phyloP scores from a whole-genome alignment of 2,113 vertebrate species.

The Myocastor coypus region DNA sequence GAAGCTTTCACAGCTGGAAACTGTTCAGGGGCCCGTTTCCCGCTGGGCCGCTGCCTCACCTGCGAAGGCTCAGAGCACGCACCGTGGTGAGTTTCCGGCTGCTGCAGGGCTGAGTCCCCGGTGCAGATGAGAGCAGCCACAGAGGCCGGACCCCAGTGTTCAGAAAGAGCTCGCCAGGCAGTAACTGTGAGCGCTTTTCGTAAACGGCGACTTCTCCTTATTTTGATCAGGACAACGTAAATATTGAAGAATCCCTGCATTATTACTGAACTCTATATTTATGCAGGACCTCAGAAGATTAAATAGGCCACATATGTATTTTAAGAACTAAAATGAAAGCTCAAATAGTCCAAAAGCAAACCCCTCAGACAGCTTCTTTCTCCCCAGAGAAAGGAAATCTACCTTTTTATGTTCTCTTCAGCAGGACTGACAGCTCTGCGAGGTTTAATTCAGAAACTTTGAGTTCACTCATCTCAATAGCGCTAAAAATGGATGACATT shows the following conservation, averaged over 20 bases:
- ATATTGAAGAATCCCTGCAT: conserved; percentile 1
- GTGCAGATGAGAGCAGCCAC: neutral
- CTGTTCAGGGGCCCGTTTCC: neutral
- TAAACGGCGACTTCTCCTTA: neutral
- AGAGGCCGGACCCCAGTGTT: neutral
- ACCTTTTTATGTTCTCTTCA: neutral
- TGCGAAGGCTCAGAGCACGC: neutral
- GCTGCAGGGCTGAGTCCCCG: neutral
- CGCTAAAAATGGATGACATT: conserved; percentile 67
- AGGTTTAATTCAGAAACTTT: conserved; percentile 64
- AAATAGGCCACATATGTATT: neutral
- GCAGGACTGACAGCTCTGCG: neutral
- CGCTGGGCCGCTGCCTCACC: neutral
- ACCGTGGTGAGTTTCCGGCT: neutral
- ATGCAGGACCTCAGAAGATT: neutral
- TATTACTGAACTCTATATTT: conserved; percentile 27
- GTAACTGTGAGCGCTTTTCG: neutral
- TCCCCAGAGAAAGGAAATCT: neutral
- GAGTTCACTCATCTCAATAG: conserved; percentile 57
- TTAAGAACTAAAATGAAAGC: conserved; percentile 52
- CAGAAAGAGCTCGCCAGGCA: neutral
- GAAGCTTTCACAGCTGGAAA: neutral
- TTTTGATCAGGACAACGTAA: conserved; percentile 17
- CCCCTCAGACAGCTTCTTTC: neutral
- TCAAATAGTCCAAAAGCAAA: conserved; percentile 31